Percentiles rank a stretch among this genome's conserved stretches.
Evolutionary conservation across 2,113 vertebrate genomes (phyloP).

Genomic region (Alaudala cheleensis): DNA sequence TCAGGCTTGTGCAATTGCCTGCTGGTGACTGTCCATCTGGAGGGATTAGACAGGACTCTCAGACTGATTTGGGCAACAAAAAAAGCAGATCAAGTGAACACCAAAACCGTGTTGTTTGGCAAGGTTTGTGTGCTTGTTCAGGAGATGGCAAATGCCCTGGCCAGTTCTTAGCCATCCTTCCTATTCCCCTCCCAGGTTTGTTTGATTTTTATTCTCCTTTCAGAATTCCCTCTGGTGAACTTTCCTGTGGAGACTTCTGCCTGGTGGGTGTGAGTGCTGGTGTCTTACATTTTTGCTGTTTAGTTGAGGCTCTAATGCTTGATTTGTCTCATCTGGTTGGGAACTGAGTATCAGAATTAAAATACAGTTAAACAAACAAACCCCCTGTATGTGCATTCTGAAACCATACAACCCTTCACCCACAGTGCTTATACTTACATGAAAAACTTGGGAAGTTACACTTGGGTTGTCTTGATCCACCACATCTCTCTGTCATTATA

Average conservation of each 20-base stretch:
- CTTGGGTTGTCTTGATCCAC: neutral
- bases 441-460: neutral
- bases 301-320: neutral
- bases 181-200: neutral
- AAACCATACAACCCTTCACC: neutral
- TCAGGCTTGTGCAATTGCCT: neutral
- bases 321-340: neutral
- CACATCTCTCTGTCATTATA: neutral
- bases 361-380: neutral
- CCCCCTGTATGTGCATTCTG: neutral
- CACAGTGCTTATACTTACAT: neutral
- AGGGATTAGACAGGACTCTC: neutral
- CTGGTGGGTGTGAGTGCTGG: neutral
- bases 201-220: neutral
- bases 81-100: neutral
- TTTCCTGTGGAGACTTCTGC: neutral
- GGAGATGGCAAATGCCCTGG: neutral
- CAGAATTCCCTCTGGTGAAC: neutral
- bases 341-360: neutral
- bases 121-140: neutral
- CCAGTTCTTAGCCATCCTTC: fast-evolving
- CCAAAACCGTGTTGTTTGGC: neutral
- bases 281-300: neutral
- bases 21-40: neutral
- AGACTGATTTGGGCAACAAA: neutral